Percentiles rank a stretch among this genome's conserved stretches.
These are phyloP conservation scores for Drosophila quasianomalipes DNA, from an alignment of 2,888 invertebrate species.

Conservation along the genomic window DNA sequence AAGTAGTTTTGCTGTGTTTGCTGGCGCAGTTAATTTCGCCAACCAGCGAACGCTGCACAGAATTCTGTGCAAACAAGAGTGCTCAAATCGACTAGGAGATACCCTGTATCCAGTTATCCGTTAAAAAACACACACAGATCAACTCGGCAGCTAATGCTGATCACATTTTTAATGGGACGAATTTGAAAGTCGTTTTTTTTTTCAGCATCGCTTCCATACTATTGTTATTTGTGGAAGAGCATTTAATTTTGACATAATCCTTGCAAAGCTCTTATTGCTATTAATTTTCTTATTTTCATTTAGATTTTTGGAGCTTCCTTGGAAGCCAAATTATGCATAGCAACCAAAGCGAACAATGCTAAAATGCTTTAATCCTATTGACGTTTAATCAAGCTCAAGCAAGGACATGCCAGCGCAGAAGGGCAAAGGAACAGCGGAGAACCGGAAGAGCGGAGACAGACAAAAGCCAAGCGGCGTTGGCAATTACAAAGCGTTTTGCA, in stretches of 20 bases:
- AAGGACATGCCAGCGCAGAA: slow-evolving; percentile 4
- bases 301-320: slow-evolving; percentile 42
- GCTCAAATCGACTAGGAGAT: not conserved
- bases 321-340: slow-evolving; percentile 54
- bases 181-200: not conserved
- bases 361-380: slow-evolving; percentile 77
- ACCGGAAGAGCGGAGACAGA: slow-evolving; percentile 6
- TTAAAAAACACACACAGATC: not conserved
- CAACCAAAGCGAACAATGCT: slow-evolving; percentile 40
- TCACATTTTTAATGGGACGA: not conserved
- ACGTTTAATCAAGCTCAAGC: slow-evolving; percentile 71
- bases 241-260: slow-evolving; percentile 2
- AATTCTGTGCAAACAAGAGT: not conserved
- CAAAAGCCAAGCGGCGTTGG: slow-evolving; percentile 44
- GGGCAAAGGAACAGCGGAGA: not conserved
- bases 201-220: not conserved
- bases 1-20: not conserved
- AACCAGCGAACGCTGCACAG: not conserved
- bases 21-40: not conserved
- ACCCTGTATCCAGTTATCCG: not conserved
- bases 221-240: not conserved
- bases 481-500: slow-evolving; percentile 68
- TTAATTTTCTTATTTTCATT: slow-evolving; percentile 44
- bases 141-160: not conserved
- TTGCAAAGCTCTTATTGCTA: not conserved